Base-by-base conservation (phyloP, 2,113 vertebrate species). In the Ptilonorhynchus violaceus region DNA sequence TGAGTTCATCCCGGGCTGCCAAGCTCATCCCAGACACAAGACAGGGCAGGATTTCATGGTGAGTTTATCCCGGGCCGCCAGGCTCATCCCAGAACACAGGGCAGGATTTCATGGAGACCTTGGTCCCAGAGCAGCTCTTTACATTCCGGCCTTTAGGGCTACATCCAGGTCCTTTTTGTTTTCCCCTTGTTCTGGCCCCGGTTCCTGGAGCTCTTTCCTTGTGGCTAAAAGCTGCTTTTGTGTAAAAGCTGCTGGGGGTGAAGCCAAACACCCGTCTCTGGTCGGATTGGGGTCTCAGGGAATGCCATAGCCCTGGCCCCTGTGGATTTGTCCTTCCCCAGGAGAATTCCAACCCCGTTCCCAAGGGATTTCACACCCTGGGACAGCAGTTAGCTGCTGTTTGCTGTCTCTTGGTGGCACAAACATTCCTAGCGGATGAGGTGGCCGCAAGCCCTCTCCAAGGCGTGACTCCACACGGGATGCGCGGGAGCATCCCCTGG, bases 181-280 rank as follows among this genome's bases (percentile, higher is more conserved):
- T 76, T 66, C 22, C 62, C 85, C 46, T 59, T 55, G 19, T 80
- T 58, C 90, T 93, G 86, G 75, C 75, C 18, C 35, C 35, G 64
- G 15, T 52, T 62, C 44, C 56, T 3, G 2, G 27, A 72, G 47
- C 41, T 47, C 28, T 85, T 47, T 25, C 12, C 1, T 28, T 82
- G 37, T 30, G 31, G 22, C 37, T 85, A 53, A 64, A 96, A 94
- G 72, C 22, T 81, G 52, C 20, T 70, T 91, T 77, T 78, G 62
- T 33, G 44, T 52, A 23, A 80, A 95, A 91, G 58, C 24, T 80
- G 50, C 55, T 35, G 8, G 31, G 62, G 88, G 17, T 2, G 18
- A 60, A 59, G 55, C 47, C 84, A 89, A 87, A 74, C 62, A 49
- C 46, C 41, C 41, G 23, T 8, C 56, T 30, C 55, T 39, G 53